phyloP scores from a whole-genome alignment of 1,140 invertebrate genomes.

The Lepidotrigona ventralis region DNA sequence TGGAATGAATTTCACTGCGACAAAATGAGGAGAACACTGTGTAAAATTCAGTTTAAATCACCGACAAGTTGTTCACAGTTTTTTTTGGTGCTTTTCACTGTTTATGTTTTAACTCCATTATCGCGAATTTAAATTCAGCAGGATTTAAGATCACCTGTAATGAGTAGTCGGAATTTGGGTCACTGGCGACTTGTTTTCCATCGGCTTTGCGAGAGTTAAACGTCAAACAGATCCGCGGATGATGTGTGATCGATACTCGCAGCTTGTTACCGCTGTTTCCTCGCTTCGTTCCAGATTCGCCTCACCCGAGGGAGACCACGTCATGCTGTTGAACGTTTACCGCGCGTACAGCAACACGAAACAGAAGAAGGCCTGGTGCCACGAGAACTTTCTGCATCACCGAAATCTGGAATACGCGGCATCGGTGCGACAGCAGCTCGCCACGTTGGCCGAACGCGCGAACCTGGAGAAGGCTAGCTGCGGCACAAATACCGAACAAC shows the following conservation, averaged over 20 bases:
- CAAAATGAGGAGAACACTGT: too few relatives aligned
- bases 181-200: too few relatives aligned
- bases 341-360: slow-evolving; percentile 87
- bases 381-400: slow-evolving; percentile 93
- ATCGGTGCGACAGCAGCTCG: slow-evolving; percentile 91
- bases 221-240: slow-evolving; percentile 21
- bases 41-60: too few relatives aligned
- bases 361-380: slow-evolving; percentile 93
- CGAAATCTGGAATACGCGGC: slow-evolving; percentile 91
- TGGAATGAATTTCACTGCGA: too few relatives aligned
- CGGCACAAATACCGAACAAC: slow-evolving; percentile 85
- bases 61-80: too few relatives aligned
- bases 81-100: too few relatives aligned
- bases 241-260: slow-evolving; percentile 38
- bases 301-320: slow-evolving; percentile 94
- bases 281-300: slow-evolving; percentile 87
- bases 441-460: slow-evolving; percentile 86
- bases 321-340: slow-evolving; percentile 95
- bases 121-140: too few relatives aligned
- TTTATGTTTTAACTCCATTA: too few relatives aligned
- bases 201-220: background rate
- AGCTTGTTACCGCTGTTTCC: slow-evolving; percentile 28
- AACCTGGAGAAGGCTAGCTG: slow-evolving; percentile 87
- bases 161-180: too few relatives aligned
- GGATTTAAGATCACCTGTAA: too few relatives aligned